Conservation (phyloP, 2,113 vertebrate species). For the Microcebus murinus region DNA sequence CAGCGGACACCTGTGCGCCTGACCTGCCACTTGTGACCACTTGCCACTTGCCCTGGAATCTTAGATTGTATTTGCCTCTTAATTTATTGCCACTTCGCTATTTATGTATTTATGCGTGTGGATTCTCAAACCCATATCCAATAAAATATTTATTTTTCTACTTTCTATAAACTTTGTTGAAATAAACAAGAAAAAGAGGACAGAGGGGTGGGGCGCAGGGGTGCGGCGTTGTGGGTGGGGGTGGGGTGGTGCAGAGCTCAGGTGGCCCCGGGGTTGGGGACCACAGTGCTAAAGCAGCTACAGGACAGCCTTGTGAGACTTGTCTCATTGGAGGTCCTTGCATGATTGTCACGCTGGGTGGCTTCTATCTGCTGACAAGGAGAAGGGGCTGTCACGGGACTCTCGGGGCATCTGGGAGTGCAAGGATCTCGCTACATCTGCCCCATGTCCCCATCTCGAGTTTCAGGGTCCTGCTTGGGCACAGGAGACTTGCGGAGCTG, state of each 20-base stretch:
- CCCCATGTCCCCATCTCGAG: not conserved
- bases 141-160: slow-evolving; percentile 52
- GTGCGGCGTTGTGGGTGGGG: too few species aligned
- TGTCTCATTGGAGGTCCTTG: not conserved
- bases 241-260: too few species aligned
- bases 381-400: too few species aligned
- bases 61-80: not conserved
- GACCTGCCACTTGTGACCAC: not conserved
- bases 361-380: too few species aligned
- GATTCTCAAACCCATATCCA: not conserved
- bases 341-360: not conserved
- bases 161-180: not conserved
- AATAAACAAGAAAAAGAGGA: slow-evolving; percentile 16
- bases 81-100: not conserved
- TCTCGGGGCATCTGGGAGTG: too few species aligned
- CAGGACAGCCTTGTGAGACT: too few species aligned
- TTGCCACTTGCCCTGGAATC: fast-evolving
- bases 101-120: not conserved
- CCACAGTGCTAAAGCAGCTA: too few species aligned
- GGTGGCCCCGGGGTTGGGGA: too few species aligned
- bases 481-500: fast-evolving
- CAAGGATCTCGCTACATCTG: not conserved
- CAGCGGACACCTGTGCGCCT: not conserved
- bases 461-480: not conserved
- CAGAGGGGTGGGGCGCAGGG: too few species aligned